Evolutionary conservation across 2,888 invertebrate species (phyloP).

Genomic region (Dinocampus coccinellae): DNA sequence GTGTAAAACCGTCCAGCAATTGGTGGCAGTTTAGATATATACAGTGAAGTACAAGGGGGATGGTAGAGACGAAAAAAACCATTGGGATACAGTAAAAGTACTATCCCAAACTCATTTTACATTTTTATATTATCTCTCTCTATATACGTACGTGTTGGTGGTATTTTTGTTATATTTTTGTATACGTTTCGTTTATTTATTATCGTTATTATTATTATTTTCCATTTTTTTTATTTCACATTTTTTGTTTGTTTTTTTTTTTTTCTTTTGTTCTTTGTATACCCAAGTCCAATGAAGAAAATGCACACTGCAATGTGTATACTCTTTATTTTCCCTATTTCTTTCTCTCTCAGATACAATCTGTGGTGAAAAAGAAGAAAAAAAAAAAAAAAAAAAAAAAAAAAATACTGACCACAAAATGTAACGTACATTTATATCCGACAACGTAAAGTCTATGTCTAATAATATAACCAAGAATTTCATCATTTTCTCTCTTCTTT

Average conservation of each 20-base stretch:
- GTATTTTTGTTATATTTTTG: background rate
- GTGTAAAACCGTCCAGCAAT: constrained; percentile 52
- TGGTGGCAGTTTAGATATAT: constrained; percentile 60
- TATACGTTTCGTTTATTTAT: too few species aligned
- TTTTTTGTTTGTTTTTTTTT: background rate
- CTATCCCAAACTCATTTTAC: too few species aligned
- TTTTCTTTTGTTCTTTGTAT: background rate
- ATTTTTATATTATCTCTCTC: background rate
- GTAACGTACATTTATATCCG: background rate
- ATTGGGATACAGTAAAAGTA: too few species aligned
- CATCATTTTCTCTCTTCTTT: background rate
- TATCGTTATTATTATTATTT: too few species aligned
- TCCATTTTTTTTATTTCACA: background rate
- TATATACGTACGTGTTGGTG: background rate
- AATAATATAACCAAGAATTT: constrained; percentile 9
- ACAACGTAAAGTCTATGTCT: background rate
- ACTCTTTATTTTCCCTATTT: background rate
- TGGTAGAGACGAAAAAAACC: too few species aligned
- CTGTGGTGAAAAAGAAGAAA: too few species aligned
- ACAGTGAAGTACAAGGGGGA: background rate
- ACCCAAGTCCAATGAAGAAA: background rate
- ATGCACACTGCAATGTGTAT: background rate
- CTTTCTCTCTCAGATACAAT: constrained; percentile 29
- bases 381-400: constrained; percentile 15
- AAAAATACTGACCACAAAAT: constrained; percentile 11